Base-by-base conservation (phyloP, 2,888 invertebrate genomes). In the Melitaea athalia region DNA sequence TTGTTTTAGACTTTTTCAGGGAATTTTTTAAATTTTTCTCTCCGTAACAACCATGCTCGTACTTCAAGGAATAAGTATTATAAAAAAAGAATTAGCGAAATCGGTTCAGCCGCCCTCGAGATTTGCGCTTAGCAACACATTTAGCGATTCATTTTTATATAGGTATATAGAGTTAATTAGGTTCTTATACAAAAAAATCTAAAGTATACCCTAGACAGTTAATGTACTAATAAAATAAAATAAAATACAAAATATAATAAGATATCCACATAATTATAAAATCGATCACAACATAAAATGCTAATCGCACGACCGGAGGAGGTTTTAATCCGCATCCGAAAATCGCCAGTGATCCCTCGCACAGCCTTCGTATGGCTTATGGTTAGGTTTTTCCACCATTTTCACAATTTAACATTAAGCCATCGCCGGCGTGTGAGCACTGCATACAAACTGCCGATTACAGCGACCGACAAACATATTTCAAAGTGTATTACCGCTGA, bases 371-470 rank as follows among this genome's bases (percentile, higher is more conserved):
- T 8, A 38, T 38, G 38, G 38, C 38, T 38, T 57, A 42, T 38
- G 38, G 57, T 42, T 38, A 57, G 57, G 57, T 70, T 70, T 69
- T 64, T 57, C 63, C 62, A 53, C 38, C 64, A 64, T 49, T 64
- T 55, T 67, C 70, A 66, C 67, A 62, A 57, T 63, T 62, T 57
- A 50, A 17, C 62, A 47, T 49, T 57, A 67, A 45, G 43, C 57
- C 11, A 53, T 62, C 60, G 72, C 72, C 69, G 63, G 52, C 69
- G 59, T 57, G 66, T 52, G 67, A 69, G 73, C 74, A 59, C 77
- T 74, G 86, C 81, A 87, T 87, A 87, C 85, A 87, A 87, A 87
- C 87, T 75, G 85, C 85, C 80, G 74, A 79, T 85, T 86, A 86
- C 81, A 82, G 82, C 80, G 75, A 71, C 74, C 57, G 57, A 55